Base-by-base conservation (phyloP, 2,888 invertebrate species). In the Drosophila pegasa region DNA sequence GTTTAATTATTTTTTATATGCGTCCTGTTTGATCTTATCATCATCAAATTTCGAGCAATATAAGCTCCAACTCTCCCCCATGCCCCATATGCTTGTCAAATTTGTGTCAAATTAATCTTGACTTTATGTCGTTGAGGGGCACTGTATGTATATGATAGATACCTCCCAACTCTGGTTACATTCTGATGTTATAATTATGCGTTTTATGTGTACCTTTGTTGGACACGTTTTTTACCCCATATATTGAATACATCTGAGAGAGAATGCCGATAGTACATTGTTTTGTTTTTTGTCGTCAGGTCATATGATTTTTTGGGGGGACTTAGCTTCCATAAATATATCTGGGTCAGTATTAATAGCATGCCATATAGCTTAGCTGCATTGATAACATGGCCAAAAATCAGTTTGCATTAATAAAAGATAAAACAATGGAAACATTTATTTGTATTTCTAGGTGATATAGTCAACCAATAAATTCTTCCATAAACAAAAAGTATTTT, bases 61-160 rank as follows among this genome's bases (percentile, higher is more conserved):
- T 40, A 59, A 54, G 18, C 40, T 35, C 43, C 54, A 41, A 29
- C 14, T 41, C 29, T 29, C 51, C 29, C 38, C 33, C n/a, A 37
- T 16, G 43, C 40, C 56, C 60, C 70, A 64, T 73, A 78, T 66
- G 85, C 79, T 76, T 83, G 86, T 83, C 83, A 82, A 73, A 82
- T 83, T 83, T 83, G 83, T 85, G 80, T 83, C 83, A 80, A 73
- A 83, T 85, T 82, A 85, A 82, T 71, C 79, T 71, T 10, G 22
- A 58, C 31, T 64, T 37, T 50, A 40, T 37, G 37, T 22, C 35
- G 14, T 40, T 38, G 31, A 50, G 33, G 2, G 43, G 25, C 25
- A 10, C 1, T 27, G 5, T 5, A 3, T 16, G 10, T 27, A 12
- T 25, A 25, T 12, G 16, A 27, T 40, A 35, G 29, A 35, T 14